Evolutionary conservation across 2,888 invertebrate genomes (phyloP), one percentile per base, ranked within the genome.

Genomic region (Dasysyrphus tricinctus): DNA sequence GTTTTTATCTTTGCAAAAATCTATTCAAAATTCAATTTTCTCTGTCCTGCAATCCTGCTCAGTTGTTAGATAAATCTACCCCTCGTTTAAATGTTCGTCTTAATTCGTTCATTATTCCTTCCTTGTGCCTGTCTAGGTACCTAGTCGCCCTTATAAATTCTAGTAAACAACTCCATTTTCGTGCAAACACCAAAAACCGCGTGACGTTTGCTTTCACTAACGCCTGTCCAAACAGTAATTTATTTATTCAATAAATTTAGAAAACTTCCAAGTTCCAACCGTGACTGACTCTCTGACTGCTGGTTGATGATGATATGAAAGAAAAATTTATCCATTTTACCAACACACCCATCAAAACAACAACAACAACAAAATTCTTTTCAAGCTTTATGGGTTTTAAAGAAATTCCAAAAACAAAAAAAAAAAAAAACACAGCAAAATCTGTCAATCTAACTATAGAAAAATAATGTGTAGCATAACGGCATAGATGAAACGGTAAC

Each of bases 391-490:
- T 65, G 24, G 65, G 37, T 11, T 74, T 56, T 37, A 8, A 65
- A 56, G 44, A 54, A 70, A 72, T 78, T 63, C 42, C n/a, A n/a
- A n/a, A n/a, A n/a, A n/a, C n/a, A 7, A 44, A 67, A 65, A 57
- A 47, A 65, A 63, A 44, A 29, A 44, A 34, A 9, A 24, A 44
- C 14, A 44, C 61, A 63, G 2, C 24, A n/a, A 63, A 73, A 67
- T 42, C 73, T 65, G 47, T 34, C 63, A 77, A 78, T 83, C 57
- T 51, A 75, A 70, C 69, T 72, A 44, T 63, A 32, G 59, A 72
- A 79, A 83, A 79, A 83, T 83, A 75, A 49, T 37, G 34, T 79
- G 73, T 74, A 69, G 74, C 67, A 78, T 47, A 69, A 59, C 54
- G 39, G 78, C 37, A 57, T 44, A 47, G 44, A 73, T 34, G 34